Base-by-base conservation (phyloP, 2,113 vertebrate species). In the Panurus biarmicus region DNA sequence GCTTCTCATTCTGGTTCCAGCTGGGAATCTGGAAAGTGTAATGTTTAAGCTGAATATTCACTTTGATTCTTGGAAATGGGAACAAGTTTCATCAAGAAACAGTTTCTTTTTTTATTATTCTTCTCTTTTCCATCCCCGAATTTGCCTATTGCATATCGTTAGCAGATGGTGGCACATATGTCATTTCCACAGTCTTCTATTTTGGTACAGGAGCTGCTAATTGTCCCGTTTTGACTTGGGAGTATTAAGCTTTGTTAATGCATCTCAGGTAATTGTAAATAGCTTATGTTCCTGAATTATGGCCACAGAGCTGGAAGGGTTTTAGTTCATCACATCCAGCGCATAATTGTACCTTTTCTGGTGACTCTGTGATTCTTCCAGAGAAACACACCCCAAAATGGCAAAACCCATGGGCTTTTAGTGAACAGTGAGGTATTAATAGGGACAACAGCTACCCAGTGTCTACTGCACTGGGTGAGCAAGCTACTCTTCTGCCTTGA, bases 21-120 rank as follows among this genome's bases (percentile, higher is more conserved):
- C 89, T 96, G 91, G 77, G 87, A 95, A 73, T 85, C 81, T 95
- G 94, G 94, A 82, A 91, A 87, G 54, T 73, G 60, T 85, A 93
- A 81, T 83, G 70, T 62, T 82, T 81, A 76, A 82, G 42, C 69
- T 83, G 85, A 89, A 36, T 88, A 90, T 90, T 93, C 15, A 5
- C 58, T 95, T 73, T 70, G 91, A 76, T 94, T 94, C 91, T 89
- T 87, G 91, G 85, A 96, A 96, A 87, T 69, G 58, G 54, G 74
- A 79, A 61, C 15, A 61, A 82, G 36, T 89, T 92, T 61, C 38
- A 26, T 84, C 28, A 64, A 81, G 24, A 85, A 94, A 81, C 26
- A 22, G 26, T 44, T 81, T 85, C 12, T 61, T 62, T 72, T 64
- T 66, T 58, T 1, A 18, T 65, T 50, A 69, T 48, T 7, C 25